Evolutionary conservation across 2,888 invertebrate species (phyloP), one percentile per base, ranked within the genome.

Genomic region (Pharmacophagus antenor): DNA sequence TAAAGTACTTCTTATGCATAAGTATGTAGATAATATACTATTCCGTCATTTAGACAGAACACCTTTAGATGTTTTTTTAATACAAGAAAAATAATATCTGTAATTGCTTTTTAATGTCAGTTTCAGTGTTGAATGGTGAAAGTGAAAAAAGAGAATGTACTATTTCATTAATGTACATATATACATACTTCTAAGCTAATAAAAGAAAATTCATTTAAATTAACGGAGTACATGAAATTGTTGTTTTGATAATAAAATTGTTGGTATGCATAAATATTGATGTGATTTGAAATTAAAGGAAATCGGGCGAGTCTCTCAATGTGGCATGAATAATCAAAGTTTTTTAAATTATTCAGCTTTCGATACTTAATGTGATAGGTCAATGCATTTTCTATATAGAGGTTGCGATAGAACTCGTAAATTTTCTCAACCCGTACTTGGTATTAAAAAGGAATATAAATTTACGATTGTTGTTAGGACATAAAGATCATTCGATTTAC

Each of bases 331-430:
- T 58, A 58, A 53, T 53, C 27, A 58, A 53, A 48, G 10, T 42
- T 37, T 37, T 20, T 58, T 48, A 58, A 58, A 58, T 58, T 58
- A 58, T 59, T 59, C 58, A 25, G 17, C 21, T 21, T 27, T 21
- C 41, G 25, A 8, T 47, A 41, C 12, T 23, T 48, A 48, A 53
- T 42, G 41, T 46, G 42, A 53, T 23, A 53, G 53, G 42, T 54
- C 42, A 58, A 42, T 53, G 53, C 53, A 54, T 54, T 58, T 54
- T 49, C 27, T 27, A 42, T 18, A 25, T 17, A 22, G 46, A 52
- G 48, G 22, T 15, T 23, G 10, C 20, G 25, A 18, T 51, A 51
- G 8, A 51, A 31, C 18, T 18, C 18, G 50, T 25, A 17, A 31
- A 27, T 25, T 17, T 27, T 2, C 17, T 42, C 17, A 42, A 42